These are phyloP conservation scores for Pelecanus crispus DNA, from an alignment of 2,113 vertebrate genomes.

Conservation along the genomic window DNA sequence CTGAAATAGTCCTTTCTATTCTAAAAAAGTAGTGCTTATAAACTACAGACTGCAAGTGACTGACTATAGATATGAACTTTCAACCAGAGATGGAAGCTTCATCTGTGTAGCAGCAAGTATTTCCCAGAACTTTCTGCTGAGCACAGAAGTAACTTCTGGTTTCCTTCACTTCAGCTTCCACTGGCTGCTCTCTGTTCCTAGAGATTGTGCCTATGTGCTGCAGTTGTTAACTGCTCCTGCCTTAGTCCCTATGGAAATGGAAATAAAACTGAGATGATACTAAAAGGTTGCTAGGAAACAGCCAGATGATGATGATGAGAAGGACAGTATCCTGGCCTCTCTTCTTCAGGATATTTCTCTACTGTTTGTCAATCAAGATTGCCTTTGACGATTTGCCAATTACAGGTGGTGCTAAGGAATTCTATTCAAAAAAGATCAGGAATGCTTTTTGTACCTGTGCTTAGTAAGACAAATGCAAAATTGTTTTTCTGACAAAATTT, in stretches of 20 bases:
- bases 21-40: background rate
- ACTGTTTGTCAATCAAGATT: background rate
- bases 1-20: background rate
- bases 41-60: background rate
- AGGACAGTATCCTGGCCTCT: background rate
- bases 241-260: background rate
- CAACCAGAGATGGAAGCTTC: background rate
- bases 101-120: background rate
- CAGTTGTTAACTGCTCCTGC: background rate
- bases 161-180: background rate
- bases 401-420: background rate
- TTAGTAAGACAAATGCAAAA: background rate
- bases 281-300: constrained; percentile 41
- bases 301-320: background rate
- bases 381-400: background rate
- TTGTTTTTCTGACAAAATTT: background rate
- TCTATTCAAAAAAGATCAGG: background rate
- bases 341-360: background rate
- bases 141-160: background rate
- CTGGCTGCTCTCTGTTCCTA: background rate
- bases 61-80: background rate
- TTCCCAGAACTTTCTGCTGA: background rate
- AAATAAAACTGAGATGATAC: background rate
- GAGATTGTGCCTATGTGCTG: background rate
- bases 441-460: background rate